Evolutionary conservation across 2,113 vertebrate species (phyloP).

Genomic region (Nesoenas mayeri): DNA sequence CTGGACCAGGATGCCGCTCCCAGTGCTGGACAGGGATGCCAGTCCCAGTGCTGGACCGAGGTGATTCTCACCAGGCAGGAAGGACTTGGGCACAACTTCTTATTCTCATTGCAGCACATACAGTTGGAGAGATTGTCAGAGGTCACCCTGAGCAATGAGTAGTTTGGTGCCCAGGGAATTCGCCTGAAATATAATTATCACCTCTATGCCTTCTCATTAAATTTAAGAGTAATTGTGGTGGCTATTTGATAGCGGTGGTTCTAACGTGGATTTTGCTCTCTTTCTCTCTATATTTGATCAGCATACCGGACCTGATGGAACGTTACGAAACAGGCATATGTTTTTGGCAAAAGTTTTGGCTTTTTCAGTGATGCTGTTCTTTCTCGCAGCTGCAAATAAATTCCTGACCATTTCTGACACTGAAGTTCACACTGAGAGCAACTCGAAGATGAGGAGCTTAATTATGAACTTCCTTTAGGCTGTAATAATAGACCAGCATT

Average conservation of each 20-base stretch:
- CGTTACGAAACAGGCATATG: not conserved
- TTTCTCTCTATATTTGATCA: not conserved
- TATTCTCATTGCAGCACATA: not conserved
- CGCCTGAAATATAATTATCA: not conserved
- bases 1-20: not conserved
- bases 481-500: not conserved
- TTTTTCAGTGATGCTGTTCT: not conserved
- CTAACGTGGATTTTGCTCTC: not conserved
- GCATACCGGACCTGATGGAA: not conserved
- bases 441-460: not conserved
- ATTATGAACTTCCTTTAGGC: conserved; percentile 24
- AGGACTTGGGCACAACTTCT: not conserved
- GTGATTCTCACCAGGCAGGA: fast-evolving
- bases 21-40: no score
- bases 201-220: not conserved
- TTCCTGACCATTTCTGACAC: not conserved
- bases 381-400: not conserved
- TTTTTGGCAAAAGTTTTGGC: not conserved
- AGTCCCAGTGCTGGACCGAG: not conserved
- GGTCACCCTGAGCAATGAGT: not conserved
- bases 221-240: not conserved
- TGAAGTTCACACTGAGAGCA: not conserved
- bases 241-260: not conserved
- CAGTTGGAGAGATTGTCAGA: not conserved
- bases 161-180: not conserved